These are phyloP conservation scores for Bambusicola thoracicus DNA, from an alignment of 2,113 vertebrate genomes.

Conservation along the genomic window DNA sequence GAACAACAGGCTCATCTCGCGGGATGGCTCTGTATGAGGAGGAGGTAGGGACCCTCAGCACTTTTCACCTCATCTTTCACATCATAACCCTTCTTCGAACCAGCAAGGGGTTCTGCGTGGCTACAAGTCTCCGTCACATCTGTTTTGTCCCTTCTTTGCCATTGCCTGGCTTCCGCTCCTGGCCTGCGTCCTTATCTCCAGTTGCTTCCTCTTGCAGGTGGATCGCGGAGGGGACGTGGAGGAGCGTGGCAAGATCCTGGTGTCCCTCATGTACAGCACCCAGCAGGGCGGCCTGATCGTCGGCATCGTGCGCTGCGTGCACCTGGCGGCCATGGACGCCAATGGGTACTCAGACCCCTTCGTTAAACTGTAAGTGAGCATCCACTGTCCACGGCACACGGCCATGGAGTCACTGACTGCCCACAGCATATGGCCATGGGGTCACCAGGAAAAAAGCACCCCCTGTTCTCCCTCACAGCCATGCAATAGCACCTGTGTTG, in stretches of 20 bases:
- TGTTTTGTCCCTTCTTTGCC: neutral
- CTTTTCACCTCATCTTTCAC: rapidly evolving
- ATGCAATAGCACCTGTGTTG: rapidly evolving
- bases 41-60: slow-evolving; percentile 80
- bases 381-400: rapidly evolving
- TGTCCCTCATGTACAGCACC: slow-evolving; percentile 95
- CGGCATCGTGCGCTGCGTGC: slow-evolving; percentile 93
- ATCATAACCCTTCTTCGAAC: rapidly evolving
- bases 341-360: slow-evolving; percentile 98
- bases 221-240: slow-evolving; percentile 87
- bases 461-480: neutral
- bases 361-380: slow-evolving; percentile 90
- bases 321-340: slow-evolving; percentile 95
- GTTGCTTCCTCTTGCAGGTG: slow-evolving; percentile 67
- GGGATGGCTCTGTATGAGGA: slow-evolving; percentile 97
- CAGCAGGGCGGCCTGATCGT: slow-evolving; percentile 91
- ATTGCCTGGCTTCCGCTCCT: rapidly evolving
- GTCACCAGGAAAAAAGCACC: too few species aligned
- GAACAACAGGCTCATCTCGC: slow-evolving; percentile 85
- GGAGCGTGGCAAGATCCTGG: slow-evolving; percentile 93
- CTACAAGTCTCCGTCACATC: rapidly evolving
- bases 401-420: rapidly evolving
- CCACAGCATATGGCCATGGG: rapidly evolving
- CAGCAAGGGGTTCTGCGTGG: rapidly evolving
- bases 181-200: neutral